These are phyloP conservation scores for Leptura quadrifasciata DNA, from an alignment of 2,888 invertebrate species.

Conservation along the genomic window DNA sequence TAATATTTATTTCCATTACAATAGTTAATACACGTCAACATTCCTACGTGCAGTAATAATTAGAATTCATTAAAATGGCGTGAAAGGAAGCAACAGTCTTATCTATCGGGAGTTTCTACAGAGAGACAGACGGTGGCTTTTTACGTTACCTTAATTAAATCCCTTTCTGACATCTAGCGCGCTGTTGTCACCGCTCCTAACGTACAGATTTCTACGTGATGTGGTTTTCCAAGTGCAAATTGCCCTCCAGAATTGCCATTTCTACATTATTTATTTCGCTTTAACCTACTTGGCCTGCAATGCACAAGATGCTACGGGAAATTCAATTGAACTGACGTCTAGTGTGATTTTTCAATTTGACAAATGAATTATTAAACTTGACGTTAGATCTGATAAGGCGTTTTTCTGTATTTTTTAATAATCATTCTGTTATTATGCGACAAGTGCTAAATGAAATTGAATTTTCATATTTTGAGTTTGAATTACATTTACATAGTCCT, in stretches of 20 bases:
- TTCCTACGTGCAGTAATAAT: background rate
- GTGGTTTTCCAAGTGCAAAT: conserved; percentile 73
- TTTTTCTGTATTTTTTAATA: too few relatives aligned
- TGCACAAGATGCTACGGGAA: conserved; percentile 45
- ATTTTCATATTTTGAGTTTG: too few relatives aligned
- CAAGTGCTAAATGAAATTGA: background rate
- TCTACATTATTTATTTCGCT: conserved; percentile 71
- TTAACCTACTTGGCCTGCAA: conserved; percentile 61
- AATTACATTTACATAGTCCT: too few relatives aligned
- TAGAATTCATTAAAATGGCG: background rate
- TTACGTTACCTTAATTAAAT: conserved; percentile 74
- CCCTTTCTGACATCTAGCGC: conserved; percentile 74
- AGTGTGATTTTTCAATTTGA: background rate
- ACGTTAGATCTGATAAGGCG: too few relatives aligned
- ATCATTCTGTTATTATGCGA: background rate
- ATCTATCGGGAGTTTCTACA: conserved; percentile 41
- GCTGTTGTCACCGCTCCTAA: conserved; percentile 73
- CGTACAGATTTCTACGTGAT: conserved; percentile 74
- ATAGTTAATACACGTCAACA: background rate
- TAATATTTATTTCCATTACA: background rate
- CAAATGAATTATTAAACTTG: background rate
- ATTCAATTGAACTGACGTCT: conserved; percentile 42
- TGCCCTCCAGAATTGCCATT: conserved; percentile 66
- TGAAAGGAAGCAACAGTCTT: conserved; percentile 42
- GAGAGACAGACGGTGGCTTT: conserved; percentile 67